phyloP scores from a whole-genome alignment of 2,113 vertebrate genomes.

The Pyrgilauda ruficollis region DNA sequence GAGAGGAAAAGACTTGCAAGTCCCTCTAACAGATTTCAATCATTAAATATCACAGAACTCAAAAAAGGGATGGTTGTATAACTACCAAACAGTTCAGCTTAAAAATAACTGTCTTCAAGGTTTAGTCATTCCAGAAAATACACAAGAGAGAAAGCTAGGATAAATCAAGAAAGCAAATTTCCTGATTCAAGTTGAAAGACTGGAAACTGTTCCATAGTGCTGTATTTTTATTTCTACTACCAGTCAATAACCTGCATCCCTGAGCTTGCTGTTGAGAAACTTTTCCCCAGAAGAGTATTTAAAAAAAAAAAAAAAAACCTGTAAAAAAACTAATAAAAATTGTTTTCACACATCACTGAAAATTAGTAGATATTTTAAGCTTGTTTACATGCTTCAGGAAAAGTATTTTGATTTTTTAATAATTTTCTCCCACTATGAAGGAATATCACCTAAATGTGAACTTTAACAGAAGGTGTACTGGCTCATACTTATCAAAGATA shows the following conservation, averaged over 20 bases:
- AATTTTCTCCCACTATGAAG: background rate
- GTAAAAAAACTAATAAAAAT: background rate
- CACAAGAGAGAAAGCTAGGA: background rate
- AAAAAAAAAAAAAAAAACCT: background rate
- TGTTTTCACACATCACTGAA: background rate
- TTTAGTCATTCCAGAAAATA: background rate
- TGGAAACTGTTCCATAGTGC: background rate
- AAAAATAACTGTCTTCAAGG: background rate
- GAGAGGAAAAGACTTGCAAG: background rate
- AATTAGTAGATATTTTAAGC: background rate
- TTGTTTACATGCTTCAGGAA: background rate
- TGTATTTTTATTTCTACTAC: background rate
- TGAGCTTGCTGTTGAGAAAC: background rate
- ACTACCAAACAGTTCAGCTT: background rate
- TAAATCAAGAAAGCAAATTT: background rate
- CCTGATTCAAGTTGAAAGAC: background rate
- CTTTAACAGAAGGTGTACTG: background rate
- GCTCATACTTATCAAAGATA: background rate
- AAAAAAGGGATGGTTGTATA: background rate
- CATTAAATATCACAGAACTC: background rate
- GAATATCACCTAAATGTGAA: background rate
- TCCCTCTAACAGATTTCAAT: background rate
- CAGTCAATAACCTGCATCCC: background rate
- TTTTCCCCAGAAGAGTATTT: background rate
- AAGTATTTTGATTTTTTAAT: background rate